Percentiles rank a stretch among this genome's conserved stretches.
phyloP scores from a whole-genome alignment of 2,888 invertebrate species.

The Apamea sordens region DNA sequence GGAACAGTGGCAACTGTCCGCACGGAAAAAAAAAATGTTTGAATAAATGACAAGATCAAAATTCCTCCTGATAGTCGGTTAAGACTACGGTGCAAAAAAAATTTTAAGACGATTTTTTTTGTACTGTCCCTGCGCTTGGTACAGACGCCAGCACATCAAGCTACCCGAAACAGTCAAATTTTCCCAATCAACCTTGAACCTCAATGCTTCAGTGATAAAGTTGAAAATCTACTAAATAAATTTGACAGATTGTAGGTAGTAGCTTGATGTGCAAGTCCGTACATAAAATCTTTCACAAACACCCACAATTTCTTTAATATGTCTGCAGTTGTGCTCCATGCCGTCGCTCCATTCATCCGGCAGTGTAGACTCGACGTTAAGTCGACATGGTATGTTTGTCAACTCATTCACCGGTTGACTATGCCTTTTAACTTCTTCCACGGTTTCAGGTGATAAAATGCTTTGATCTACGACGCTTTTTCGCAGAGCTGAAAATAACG shows the following conservation, averaged over 20 bases:
- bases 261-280: too few species aligned
- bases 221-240: too few species aligned
- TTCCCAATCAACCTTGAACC: too few species aligned
- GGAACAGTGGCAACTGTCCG: slow-evolving; percentile 79
- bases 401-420: neutral
- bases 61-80: too few species aligned
- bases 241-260: too few species aligned
- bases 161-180: too few species aligned
- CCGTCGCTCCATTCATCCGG: neutral
- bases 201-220: too few species aligned
- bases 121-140: too few species aligned
- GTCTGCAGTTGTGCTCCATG: neutral
- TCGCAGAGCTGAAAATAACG: neutral
- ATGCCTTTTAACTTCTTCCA: neutral
- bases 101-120: too few species aligned
- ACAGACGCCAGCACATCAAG: too few species aligned
- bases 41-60: neutral
- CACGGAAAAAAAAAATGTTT: neutral
- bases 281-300: neutral
- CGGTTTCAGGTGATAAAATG: neutral
- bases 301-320: neutral
- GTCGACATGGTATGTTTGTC: neutral
- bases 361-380: neutral
- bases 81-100: too few species aligned
- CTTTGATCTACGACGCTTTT: neutral